Base-by-base conservation (phyloP, 1,140 invertebrate species). In the Matsumurasca onukii region DNA sequence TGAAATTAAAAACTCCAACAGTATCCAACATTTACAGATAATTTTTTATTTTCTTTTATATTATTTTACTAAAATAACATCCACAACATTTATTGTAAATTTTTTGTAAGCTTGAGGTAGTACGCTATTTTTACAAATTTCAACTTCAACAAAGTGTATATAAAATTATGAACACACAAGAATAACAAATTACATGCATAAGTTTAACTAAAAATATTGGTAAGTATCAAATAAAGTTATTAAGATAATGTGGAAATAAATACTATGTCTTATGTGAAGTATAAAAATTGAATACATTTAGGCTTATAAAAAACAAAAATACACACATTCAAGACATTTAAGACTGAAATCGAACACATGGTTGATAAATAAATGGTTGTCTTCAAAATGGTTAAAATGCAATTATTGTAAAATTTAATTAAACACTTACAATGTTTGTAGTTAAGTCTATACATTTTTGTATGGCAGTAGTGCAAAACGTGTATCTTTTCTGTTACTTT, bases 391-490 rank as follows among this genome's bases (percentile, higher is more conserved):
- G n/a, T 39, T 39, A 39, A 39, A 39, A 39, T 39, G 34, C 34
- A 39, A 17, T 17, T 27, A 59, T 51, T 51, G n/a, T 52, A 59
- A 59, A 59, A 59, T 59, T 13, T 27, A 59, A 15, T 24, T 25
- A 22, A 29, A 59, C 15, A 22, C 24, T 59, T 24, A 52, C 20
- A 59, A 51, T 5, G 5, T 5, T 29, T 22, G 3, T 22, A 59
- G 15, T 15, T 59, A 5, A 24, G 25, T 59, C 15, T 9, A 59
- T 22, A 51, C 3, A 22, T 24, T 59, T 22, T 59, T 12, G 15
- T 20, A 51, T 59, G 55, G 55, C 55, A 59, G 55, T 59, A 59
- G 22, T 59, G 55, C 55, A 59, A 59, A 59, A 22, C 55, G 30
- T 27, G 30, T 59, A 59, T 25, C 55, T 9, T 39, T 59, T 29